phyloP scores from a whole-genome alignment of 2,113 vertebrate genomes.

The Neofelis nebulosa region DNA sequence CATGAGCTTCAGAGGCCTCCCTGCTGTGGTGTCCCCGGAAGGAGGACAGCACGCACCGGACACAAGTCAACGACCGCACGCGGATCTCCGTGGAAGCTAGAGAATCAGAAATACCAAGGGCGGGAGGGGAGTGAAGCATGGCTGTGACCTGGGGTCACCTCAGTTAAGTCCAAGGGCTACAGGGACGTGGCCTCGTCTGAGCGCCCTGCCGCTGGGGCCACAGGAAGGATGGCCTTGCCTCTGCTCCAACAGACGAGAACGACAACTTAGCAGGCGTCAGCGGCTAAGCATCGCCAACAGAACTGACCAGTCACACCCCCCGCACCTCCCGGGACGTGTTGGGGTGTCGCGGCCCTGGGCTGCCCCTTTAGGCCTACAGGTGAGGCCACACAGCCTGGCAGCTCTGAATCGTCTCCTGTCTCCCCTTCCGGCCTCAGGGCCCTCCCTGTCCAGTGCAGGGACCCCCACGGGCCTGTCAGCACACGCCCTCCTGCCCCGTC shows the following conservation, averaged over 20 bases:
- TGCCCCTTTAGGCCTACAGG: neutral
- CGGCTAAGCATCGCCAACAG: neutral
- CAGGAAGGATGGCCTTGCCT: neutral
- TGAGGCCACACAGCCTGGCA: neutral
- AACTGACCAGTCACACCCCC: neutral
- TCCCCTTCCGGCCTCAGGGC: neutral
- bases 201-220: neutral
- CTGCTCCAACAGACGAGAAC: neutral
- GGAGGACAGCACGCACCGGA: accelerated
- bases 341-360: neutral
- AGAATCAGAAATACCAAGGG: neutral
- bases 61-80: neutral
- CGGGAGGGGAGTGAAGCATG: neutral
- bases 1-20: neutral
- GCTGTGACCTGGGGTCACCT: neutral
- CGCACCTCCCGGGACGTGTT: accelerated
- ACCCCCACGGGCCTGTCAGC: neutral
- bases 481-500: neutral
- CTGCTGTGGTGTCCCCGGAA: neutral
- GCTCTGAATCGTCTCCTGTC: neutral
- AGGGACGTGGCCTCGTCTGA: neutral
- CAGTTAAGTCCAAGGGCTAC: neutral
- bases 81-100: neutral
- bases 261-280: neutral
- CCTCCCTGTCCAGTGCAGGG: neutral